Evolutionary conservation across 1,140 invertebrate genomes (phyloP), one percentile per base, ranked within the genome.

Genomic region (Camponotus pennsylvanicus): DNA sequence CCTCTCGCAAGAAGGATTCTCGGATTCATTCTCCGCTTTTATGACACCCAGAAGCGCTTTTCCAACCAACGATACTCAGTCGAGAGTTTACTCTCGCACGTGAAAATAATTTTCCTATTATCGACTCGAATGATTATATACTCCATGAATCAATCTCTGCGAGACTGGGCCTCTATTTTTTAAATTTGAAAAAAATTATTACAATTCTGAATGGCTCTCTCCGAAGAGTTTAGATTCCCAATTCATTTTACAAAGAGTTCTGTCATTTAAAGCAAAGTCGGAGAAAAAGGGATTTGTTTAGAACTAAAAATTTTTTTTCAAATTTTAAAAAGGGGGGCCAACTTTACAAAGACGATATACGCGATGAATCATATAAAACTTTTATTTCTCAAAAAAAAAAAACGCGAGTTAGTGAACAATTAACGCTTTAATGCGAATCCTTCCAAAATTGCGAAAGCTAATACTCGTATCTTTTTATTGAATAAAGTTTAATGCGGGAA

Each of bases 31-130:
- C n/a, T 79, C 49, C 45, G 32, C 45, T 78, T 85, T 85, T 85
- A 85, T 66, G 83, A 85, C 61, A 78, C 83, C 61, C 83, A 66
- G n/a, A 75, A 85, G 83, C 63, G 63, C 73, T 85, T 85, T 85
- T 85, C 71, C 40, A 27, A 69, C 59, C 61, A 85, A 85, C 83
- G 83, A 85, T 85, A 85, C 83, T 73, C 75, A 77, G 75, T 66
- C 42, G 83, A 57, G 59, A 76, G 63, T 73, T 85, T 79, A 67
- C 83, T 79, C 78, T 49, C 61, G 49, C 83, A 37, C 45, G 73
- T 34, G 73, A 55, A 79, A 85, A 85, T 85, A 21, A 61, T 85
- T 85, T 85, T 85, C 75, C 52, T 85, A 61, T 52, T 63, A 18
- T 15, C 82, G 21, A 42, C 73, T 61, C 52, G 40, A 57, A 59